Evolutionary conservation across 2,888 invertebrate species (phyloP), one percentile per base, ranked within the genome.

Genomic region (Melanophora roralis): DNA sequence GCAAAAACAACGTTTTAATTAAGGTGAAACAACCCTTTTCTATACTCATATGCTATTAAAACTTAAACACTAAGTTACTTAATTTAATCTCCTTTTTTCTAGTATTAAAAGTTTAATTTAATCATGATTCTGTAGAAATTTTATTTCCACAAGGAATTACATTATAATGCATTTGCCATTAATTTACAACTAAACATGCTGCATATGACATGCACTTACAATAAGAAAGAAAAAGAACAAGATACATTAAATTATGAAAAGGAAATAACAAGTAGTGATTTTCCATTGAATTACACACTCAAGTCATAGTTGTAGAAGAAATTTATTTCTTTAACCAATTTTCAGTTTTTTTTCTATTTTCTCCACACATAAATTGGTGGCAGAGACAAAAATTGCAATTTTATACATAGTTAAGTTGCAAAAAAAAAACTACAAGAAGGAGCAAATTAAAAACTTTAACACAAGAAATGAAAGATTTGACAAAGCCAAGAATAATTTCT

Each of bases 241-340:
- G 27, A 27, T 3, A 27, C 36, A 71, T 62, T 60, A 60, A 67
- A 40, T 62, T 55, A 53, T 55, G 60, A 75, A 21, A 64, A 65
- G 71, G 60, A 78, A 67, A 68, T 72, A 60, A 67, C 60, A 71
- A 53, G 40, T 59, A 59, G 57, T 73, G 76, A 76, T 73, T 80
- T 80, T 80, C 76, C 80, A 73, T 69, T 76, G 64, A 76, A 80
- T 80, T 80, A 76, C 80, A 76, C 76, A 76, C 64, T 68, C 6
- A 59, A 71, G 47, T 36, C 23, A 71, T 55, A 69, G 38, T 14
- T 43, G 12, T 12, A 19, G 34, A 45, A 72, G 5, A 55, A 14
- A 43, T 57, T n/a, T 38, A 43, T 45, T 45, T 21, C n/a, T 49
- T 49, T n/a, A n/a, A n/a, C n/a, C n/a, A n/a, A n/a, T n/a, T 12